Percentiles rank a stretch among this genome's conserved stretches.
Evolutionary conservation across 2,888 invertebrate species (phyloP).

Genomic region (Patella pellucida): DNA sequence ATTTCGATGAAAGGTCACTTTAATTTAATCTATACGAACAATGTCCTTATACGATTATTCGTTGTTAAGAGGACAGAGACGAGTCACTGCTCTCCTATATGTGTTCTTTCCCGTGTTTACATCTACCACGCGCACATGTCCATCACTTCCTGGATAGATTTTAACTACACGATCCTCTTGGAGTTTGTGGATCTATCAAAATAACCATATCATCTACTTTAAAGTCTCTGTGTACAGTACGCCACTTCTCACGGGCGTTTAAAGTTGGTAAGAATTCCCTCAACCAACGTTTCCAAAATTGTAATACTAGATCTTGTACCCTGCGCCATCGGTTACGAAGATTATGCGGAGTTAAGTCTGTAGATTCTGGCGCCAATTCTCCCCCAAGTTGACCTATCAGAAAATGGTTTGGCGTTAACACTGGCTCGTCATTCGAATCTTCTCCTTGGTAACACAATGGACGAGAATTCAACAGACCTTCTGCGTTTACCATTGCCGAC

Average conservation of each 20-base stretch:
- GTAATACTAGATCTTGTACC: slow-evolving; percentile 35
- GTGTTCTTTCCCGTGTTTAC: too few species aligned
- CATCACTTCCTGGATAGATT: slow-evolving; percentile 26
- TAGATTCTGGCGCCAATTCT: slow-evolving; percentile 34
- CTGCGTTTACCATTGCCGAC: slow-evolving; percentile 38
- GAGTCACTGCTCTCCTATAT: too few species aligned
- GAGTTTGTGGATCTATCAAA: slow-evolving; percentile 26
- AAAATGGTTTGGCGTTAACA: slow-evolving; percentile 28
- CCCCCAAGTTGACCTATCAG: slow-evolving; percentile 26
- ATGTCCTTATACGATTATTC: too few species aligned
- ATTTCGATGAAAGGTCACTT: too few species aligned
- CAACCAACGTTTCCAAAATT: slow-evolving; percentile 38
- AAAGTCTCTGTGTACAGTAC: slow-evolving; percentile 21
- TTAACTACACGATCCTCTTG: slow-evolving; percentile 25
- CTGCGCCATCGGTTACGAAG: slow-evolving; percentile 27
- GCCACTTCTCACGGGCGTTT: slow-evolving; percentile 26
- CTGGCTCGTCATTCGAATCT: slow-evolving; percentile 12
- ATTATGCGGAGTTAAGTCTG: slow-evolving; percentile 14
- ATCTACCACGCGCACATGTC: too few species aligned
- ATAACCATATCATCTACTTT: slow-evolving; percentile 33
- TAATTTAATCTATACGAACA: too few species aligned
- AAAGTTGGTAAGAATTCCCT: slow-evolving; percentile 30
- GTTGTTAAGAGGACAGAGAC: too few species aligned
- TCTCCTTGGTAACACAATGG: slow-evolving; percentile 18
- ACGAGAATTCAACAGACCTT: slow-evolving; percentile 35